These are phyloP conservation scores for Eulemur coronatus DNA, from an alignment of 2,797 vertebrate species.

Conservation along the genomic window DNA sequence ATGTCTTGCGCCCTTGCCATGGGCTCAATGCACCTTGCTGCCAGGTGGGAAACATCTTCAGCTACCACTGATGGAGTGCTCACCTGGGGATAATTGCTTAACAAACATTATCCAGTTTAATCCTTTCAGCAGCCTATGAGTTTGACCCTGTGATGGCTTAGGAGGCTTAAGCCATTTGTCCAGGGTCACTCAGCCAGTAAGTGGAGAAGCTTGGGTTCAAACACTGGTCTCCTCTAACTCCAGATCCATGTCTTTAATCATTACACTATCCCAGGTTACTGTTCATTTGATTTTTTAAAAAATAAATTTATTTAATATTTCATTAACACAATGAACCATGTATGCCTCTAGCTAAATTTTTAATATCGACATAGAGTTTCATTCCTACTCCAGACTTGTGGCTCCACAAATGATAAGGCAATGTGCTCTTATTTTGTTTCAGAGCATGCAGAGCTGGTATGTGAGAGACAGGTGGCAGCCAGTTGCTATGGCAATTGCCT, in stretches of 20 bases:
- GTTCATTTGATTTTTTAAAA: slow-evolving; percentile 49
- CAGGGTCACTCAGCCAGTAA: slow-evolving; percentile 28
- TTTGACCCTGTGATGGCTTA: slow-evolving; percentile 46
- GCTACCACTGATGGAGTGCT: neutral
- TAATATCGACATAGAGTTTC: neutral
- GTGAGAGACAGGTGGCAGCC: slow-evolving; percentile 86
- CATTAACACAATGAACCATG: neutral
- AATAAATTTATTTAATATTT: neutral
- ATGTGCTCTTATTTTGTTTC: slow-evolving; percentile 81
- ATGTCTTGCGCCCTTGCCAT: neutral
- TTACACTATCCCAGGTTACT: neutral
- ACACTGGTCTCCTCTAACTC: neutral
- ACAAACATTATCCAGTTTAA: slow-evolving; percentile 48
- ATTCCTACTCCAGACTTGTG: slow-evolving; percentile 53
- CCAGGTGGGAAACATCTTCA: neutral
- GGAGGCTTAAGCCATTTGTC: slow-evolving; percentile 1
- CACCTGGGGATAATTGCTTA: slow-evolving; percentile 13
- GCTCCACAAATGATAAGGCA: slow-evolving; percentile 79
- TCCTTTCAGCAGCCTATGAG: slow-evolving; percentile 17
- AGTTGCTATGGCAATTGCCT: slow-evolving; percentile 88
- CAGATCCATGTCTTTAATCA: neutral
- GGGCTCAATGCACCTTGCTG: neutral
- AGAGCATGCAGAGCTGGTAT: slow-evolving; percentile 77
- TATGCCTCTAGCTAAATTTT: slow-evolving; percentile 34
- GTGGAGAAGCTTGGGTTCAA: slow-evolving; percentile 9